Evolutionary conservation across 2,797 vertebrate genomes (phyloP).

Genomic region (Catostomus latipinnis): DNA sequence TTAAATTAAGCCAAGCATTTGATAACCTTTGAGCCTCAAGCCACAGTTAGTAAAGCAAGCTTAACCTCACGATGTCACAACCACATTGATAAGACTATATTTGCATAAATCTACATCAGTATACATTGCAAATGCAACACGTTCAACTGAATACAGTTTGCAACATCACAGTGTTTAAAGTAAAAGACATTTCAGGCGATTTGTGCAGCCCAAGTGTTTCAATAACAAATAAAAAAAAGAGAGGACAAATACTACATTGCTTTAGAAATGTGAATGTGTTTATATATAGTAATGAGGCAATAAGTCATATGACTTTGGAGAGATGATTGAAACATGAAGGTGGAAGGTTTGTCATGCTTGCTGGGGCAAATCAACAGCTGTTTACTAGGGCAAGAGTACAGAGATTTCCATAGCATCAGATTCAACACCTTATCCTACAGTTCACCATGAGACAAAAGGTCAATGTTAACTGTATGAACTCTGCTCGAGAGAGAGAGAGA

Average conservation of each 20-base stretch:
- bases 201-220: background rate
- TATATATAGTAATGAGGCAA: slow-evolving; percentile 28
- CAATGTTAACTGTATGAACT: background rate
- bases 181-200: background rate
- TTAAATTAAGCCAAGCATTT: slow-evolving; percentile 6
- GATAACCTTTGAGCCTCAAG: background rate
- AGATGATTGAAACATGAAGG: slow-evolving; percentile 49
- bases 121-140: background rate
- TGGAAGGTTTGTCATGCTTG: slow-evolving; percentile 43
- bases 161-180: background rate
- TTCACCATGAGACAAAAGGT: background rate
- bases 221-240: background rate
- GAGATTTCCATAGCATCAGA: slow-evolving; percentile 16
- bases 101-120: background rate
- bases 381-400: slow-evolving; percentile 45
- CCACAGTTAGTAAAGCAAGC: background rate
- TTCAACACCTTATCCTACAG: background rate
- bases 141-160: background rate
- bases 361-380: slow-evolving; percentile 54
- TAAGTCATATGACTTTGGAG: slow-evolving; percentile 36
- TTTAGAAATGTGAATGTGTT: background rate
- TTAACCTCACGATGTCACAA: background rate
- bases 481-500: background rate
- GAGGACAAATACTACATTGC: background rate
- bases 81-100: slow-evolving; percentile 24